Evolutionary conservation across 37 sponge, comb jelly and placozoan genomes (phyloP).

Genomic region (Crambe crambe): DNA sequence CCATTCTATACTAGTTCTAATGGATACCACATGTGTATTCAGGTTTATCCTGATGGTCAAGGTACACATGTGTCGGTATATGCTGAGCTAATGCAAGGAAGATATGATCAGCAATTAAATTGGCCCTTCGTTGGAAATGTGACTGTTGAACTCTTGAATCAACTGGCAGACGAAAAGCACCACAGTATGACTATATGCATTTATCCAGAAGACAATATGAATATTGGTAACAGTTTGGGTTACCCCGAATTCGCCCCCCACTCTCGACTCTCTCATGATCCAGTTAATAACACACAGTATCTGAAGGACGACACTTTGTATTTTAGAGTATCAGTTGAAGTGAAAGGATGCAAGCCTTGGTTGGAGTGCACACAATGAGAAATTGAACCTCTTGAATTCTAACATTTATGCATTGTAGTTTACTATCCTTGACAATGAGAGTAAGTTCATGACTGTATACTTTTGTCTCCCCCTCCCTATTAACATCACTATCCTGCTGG

Average conservation of each 20-base stretch:
- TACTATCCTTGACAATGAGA: no score
- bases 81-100: conserved; percentile 15
- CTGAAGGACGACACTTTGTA: conserved; percentile 7
- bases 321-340: conserved; percentile 1
- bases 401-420: no score
- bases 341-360: background rate
- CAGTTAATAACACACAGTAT: conserved; percentile 11
- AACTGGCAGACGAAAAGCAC: conserved; percentile 2
- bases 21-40: conserved; percentile 46
- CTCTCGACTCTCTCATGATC: background rate
- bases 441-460: no score
- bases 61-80: conserved; percentile 46
- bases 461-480: no score
- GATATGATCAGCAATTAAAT: conserved; percentile 13
- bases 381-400: no score
- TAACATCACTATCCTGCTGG: no score
- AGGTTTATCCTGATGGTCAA: conserved; percentile 20
- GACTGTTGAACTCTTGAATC: conserved; percentile 1
- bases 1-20: conserved; percentile 24
- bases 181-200: background rate
- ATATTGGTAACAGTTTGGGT: background rate
- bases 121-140: conserved; percentile 15
- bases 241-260: background rate
- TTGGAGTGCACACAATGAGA: conserved; percentile 9
- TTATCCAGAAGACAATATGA: background rate